These are phyloP conservation scores for Kryphioiulus occultus DNA, from an alignment of 2,888 invertebrate genomes.

Conservation along the genomic window DNA sequence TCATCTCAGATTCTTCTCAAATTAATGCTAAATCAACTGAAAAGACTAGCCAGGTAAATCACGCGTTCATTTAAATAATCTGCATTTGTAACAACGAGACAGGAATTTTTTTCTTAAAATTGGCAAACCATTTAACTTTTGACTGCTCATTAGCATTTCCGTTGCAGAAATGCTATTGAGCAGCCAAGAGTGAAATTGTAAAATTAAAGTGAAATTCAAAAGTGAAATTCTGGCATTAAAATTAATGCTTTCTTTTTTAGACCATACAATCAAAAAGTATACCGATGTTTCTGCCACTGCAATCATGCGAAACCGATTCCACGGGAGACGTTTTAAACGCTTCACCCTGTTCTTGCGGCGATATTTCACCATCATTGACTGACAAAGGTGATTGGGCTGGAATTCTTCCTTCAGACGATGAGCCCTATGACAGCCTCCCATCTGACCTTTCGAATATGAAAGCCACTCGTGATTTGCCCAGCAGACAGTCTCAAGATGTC, in stretches of 20 bases:
- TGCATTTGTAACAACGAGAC: not conserved
- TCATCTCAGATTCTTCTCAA: not conserved
- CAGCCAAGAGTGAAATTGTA: too few species aligned
- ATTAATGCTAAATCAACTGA: not conserved
- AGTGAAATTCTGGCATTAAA: too few species aligned
- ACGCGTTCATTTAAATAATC: not conserved
- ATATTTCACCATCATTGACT: not conserved
- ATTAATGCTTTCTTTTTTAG: not conserved
- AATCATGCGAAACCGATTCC: not conserved
- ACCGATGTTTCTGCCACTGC: not conserved
- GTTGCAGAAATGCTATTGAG: too few species aligned
- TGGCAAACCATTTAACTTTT: too few species aligned
- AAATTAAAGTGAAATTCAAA: too few species aligned
- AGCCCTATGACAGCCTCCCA: not conserved
- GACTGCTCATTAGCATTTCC: too few species aligned
- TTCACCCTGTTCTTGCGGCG: not conserved
- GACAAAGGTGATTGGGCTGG: not conserved
- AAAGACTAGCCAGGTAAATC: not conserved
- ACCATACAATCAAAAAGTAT: not conserved
- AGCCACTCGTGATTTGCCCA: not conserved
- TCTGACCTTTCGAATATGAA: not conserved
- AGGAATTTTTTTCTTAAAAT: too few species aligned
- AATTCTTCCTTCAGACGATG: not conserved
- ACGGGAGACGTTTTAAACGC: not conserved
- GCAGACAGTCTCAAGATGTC: not conserved